Conservation (phyloP, 2,888 invertebrate species). For the Dione vanillae region DNA sequence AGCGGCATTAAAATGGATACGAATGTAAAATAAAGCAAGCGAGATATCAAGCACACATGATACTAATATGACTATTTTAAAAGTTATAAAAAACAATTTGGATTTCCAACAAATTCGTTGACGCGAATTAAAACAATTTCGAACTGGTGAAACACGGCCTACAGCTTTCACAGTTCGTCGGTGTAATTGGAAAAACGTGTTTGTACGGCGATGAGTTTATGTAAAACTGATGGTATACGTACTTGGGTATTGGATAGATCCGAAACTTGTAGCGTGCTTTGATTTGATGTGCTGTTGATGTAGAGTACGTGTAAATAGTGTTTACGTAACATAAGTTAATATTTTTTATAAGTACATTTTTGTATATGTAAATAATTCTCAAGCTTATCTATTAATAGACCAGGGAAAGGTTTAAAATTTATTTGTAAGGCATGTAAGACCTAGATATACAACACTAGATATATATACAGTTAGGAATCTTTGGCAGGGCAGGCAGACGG, state of each 20-base stretch:
- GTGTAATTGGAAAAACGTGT: conserved; percentile 45
- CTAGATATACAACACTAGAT: too few species aligned
- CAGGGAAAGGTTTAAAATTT: too few species aligned
- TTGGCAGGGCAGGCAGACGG: too few species aligned
- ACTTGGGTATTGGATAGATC: conserved; percentile 6
- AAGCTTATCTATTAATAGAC: too few species aligned
- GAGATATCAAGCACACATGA: background rate
- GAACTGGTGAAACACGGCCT: conserved; percentile 43
- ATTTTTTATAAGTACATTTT: too few species aligned
- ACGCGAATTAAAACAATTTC: conserved; percentile 44
- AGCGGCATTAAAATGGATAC: background rate
- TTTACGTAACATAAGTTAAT: too few species aligned
- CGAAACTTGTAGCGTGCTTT: conserved; percentile 11
- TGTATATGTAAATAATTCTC: too few species aligned
- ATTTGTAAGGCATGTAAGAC: too few species aligned
- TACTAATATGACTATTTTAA: background rate
- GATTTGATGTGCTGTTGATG: background rate
- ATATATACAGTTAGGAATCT: too few species aligned
- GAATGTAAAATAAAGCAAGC: background rate
- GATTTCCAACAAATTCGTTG: conserved; percentile 28
- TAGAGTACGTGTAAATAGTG: background rate
- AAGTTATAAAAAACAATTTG: conserved; percentile 28
- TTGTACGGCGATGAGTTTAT: conserved; percentile 36
- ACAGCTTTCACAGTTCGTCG: conserved; percentile 39
- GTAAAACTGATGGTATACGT: conserved; percentile 26